Conservation (phyloP, 1,140 invertebrate species). For the Zaprionus davidi region DNA sequence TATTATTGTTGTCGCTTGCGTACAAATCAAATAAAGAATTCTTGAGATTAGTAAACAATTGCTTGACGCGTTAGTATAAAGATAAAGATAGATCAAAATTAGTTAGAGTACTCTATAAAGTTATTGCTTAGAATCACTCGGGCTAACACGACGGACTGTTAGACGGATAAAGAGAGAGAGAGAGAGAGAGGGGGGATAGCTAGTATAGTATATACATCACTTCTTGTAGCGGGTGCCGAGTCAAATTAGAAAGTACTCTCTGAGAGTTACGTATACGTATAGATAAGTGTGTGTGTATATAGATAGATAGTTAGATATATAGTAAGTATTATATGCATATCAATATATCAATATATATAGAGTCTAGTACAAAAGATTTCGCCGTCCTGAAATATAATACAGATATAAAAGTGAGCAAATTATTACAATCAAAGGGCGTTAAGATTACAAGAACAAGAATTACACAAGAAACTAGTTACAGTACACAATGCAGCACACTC, state of each 20-base stretch:
- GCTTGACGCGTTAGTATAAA: slow-evolving; percentile 5
- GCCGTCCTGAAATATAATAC: slow-evolving; percentile 87
- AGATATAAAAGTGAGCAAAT: slow-evolving; percentile 84
- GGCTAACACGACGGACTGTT: slow-evolving; percentile 54
- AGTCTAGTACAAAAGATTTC: slow-evolving; percentile 86
- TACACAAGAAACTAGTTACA: slow-evolving; percentile 46
- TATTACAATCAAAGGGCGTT: slow-evolving; percentile 69
- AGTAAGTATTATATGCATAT: slow-evolving; percentile 52
- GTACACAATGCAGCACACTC: slow-evolving; percentile 1
- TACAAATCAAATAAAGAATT: slow-evolving; percentile 47
- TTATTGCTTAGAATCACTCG: not conserved
- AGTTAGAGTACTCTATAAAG: slow-evolving; percentile 35
- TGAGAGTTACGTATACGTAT: slow-evolving; percentile 34
- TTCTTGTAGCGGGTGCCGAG: slow-evolving; percentile 13
- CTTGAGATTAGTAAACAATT: slow-evolving; percentile 67
- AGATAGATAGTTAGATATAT: slow-evolving; percentile 26
- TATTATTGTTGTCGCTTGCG: not conserved
- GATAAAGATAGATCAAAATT: slow-evolving; percentile 5
- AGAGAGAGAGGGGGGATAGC: not conserved
- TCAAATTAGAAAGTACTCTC: slow-evolving; percentile 32
- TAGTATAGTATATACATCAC: slow-evolving; percentile 47
- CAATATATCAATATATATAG: slow-evolving; percentile 49
- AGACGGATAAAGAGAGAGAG: slow-evolving; percentile 43
- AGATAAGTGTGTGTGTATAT: slow-evolving; percentile 21
- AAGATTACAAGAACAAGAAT: slow-evolving; percentile 61